These are phyloP conservation scores for Thalpophila matura DNA, from an alignment of 2,888 invertebrate species.

Conservation along the genomic window DNA sequence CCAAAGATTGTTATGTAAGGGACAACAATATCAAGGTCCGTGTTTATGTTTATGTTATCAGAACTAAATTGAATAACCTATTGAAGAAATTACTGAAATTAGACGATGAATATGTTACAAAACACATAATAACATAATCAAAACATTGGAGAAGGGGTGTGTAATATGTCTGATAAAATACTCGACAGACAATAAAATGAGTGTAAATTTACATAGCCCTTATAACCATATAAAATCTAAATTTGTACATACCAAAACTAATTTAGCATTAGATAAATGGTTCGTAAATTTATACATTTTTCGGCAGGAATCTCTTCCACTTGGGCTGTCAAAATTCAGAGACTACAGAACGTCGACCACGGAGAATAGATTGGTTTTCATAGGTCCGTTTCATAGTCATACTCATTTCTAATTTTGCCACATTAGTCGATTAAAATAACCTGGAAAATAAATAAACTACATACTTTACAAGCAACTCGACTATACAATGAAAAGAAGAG, in stretches of 20 bases:
- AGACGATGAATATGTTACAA: conserved; percentile 11
- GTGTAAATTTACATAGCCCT: neutral
- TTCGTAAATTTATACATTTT: conserved; percentile 88
- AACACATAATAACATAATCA: conserved; percentile 48
- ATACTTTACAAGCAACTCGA: neutral
- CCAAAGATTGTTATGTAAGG: conserved; percentile 85
- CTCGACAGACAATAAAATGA: neutral
- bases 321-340: conserved; percentile 85
- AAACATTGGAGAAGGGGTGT: conserved; percentile 45
- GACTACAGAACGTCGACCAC: conserved; percentile 62
- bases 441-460: conserved; percentile 28
- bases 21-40: conserved; percentile 76
- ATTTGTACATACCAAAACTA: conserved; percentile 82
- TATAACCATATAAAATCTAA: conserved; percentile 1
- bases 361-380: conserved; percentile 51
- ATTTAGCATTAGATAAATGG: conserved; percentile 82
- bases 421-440: conserved; percentile 25
- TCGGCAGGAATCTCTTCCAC: conserved; percentile 83
- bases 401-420: conserved; percentile 16
- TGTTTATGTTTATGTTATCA: conserved; percentile 60
- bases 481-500: neutral
- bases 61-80: conserved; percentile 13
- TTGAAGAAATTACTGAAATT: conserved; percentile 7
- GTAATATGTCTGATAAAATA: conserved; percentile 4
- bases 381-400: conserved; percentile 22